Conservation (phyloP, 2,797 vertebrate genomes). For the Capromys pilorides region DNA sequence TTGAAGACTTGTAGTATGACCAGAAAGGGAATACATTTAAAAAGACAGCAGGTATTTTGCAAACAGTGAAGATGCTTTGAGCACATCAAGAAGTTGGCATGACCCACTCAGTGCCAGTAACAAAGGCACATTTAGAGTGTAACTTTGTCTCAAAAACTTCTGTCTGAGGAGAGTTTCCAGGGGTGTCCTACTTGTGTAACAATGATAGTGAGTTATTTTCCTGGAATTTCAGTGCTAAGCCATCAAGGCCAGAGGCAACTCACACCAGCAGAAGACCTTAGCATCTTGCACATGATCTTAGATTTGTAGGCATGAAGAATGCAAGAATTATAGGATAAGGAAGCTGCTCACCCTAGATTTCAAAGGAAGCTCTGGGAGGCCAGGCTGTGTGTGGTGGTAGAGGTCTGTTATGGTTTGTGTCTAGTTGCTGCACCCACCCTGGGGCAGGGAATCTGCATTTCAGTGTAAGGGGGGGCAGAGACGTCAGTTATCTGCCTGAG, state of each 20-base stretch:
- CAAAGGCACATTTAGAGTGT: not conserved
- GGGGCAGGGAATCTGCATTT: no score
- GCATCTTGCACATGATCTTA: no score
- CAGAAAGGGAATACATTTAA: not conserved
- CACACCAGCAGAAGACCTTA: not conserved
- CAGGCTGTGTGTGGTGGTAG: not conserved
- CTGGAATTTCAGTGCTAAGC: not conserved
- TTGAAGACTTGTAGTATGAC: not conserved
- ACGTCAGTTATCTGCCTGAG: no score
- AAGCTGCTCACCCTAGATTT: not conserved
- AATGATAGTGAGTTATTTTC: not conserved
- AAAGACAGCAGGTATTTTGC: not conserved
- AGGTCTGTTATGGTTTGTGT: no score
- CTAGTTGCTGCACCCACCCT: no score
- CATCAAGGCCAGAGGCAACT: not conserved
- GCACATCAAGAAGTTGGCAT: not conserved
- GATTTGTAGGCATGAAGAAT: not conserved
- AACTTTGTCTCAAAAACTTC: not conserved
- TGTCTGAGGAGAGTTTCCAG: not conserved
- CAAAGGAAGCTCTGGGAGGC: not conserved
- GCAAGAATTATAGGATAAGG: not conserved
- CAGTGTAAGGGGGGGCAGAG: no score
- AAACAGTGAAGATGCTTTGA: not conserved
- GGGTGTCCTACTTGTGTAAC: not conserved
- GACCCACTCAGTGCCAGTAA: not conserved